phyloP scores from a whole-genome alignment of 92 coral and sea anemone genomes.

The Pocillopora meandrina region DNA sequence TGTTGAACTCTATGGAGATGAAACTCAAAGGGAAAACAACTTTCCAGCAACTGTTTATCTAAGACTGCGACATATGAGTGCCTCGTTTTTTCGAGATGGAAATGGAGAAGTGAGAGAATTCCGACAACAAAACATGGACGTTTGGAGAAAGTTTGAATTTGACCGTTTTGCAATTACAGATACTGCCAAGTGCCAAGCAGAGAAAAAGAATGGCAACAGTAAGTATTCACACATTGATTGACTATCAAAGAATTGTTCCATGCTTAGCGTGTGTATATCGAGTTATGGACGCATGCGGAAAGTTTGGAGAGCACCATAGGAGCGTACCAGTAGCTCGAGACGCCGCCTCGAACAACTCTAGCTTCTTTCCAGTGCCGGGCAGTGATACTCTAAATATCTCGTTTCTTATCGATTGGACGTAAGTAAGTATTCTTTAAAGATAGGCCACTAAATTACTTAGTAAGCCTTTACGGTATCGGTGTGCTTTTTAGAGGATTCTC shows the following conservation, averaged over 20 bases:
- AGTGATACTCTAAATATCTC: no score
- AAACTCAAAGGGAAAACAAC: neutral
- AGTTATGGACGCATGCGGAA: no score
- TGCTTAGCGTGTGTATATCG: neutral
- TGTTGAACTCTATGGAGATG: neutral
- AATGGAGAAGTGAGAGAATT: neutral
- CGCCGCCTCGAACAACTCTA: no score
- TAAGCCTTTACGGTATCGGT: no score
- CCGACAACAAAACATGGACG: neutral
- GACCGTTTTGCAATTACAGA: constrained; percentile 31
- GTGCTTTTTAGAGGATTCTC: constrained; percentile 13
- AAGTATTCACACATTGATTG: neutral
- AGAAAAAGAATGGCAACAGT: neutral
- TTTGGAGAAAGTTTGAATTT: neutral
- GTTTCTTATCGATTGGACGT: no score
- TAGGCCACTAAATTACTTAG: no score
- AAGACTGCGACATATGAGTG: neutral
- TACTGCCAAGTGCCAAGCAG: neutral
- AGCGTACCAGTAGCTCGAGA: no score
- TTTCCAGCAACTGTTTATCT: constrained; percentile 5
- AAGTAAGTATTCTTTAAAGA: no score
- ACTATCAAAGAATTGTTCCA: neutral
- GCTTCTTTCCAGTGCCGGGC: no score
- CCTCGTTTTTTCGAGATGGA: constrained; percentile 21
- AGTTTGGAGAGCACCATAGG: no score